phyloP scores from a whole-genome alignment of 2,797 vertebrate species.

The Tapera naevia region DNA sequence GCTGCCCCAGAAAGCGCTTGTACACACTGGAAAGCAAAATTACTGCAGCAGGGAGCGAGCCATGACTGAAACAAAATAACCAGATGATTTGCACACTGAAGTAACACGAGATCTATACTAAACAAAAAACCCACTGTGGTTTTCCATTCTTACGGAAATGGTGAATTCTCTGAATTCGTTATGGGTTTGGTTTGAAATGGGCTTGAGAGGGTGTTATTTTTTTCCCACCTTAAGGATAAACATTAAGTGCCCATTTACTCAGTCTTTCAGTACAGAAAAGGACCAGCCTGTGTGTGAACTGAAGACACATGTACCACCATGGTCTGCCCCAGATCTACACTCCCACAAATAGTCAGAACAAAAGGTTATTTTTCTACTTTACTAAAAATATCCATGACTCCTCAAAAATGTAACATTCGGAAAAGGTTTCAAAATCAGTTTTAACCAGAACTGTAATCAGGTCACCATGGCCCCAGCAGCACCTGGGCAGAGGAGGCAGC shows the following conservation, averaged over 20 bases:
- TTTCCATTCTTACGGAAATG: background rate
- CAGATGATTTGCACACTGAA: fast-evolving
- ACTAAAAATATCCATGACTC: background rate
- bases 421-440: background rate
- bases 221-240: background rate
- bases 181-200: background rate
- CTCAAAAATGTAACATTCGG: background rate
- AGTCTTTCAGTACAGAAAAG: background rate
- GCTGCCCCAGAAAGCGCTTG: background rate
- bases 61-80: background rate
- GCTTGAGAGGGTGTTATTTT: background rate
- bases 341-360: background rate
- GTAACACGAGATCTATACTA: background rate
- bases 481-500: background rate
- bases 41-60: background rate
- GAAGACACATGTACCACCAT: background rate
- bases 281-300: background rate
- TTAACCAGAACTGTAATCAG: background rate
- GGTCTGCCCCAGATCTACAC: too few species aligned
- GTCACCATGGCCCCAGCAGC: background rate
- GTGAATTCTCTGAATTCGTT: background rate
- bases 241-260: background rate
- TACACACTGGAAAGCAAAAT: background rate
- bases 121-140: fast-evolving
- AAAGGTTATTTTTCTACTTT: background rate